Percentiles rank a stretch among this genome's conserved stretches.
Evolutionary conservation across 2,888 invertebrate species (phyloP).

Genomic region (Pyrocoelia pectoralis): DNA sequence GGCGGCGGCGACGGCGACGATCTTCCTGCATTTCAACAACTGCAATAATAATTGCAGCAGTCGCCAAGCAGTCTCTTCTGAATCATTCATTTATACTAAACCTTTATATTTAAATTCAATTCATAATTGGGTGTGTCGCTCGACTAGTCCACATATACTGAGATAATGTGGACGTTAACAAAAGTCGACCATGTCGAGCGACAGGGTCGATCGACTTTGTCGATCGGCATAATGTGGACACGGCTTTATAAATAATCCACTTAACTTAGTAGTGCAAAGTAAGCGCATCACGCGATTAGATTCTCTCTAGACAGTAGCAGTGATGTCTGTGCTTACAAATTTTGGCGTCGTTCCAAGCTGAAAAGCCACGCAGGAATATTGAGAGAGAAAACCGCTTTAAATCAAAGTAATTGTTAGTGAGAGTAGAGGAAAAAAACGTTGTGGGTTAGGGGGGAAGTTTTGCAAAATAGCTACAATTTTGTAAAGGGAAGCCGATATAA

Average conservation of each 20-base stretch:
- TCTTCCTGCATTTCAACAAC: too few species aligned
- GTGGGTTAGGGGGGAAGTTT: not conserved
- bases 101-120: too few species aligned
- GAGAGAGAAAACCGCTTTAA: constrained; percentile 28
- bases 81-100: too few species aligned
- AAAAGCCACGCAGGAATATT: constrained; percentile 34
- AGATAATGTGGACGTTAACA: too few species aligned
- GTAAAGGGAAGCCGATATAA: not conserved
- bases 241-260: constrained; percentile 35
- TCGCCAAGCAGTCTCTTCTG: too few species aligned
- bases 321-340: constrained; percentile 34
- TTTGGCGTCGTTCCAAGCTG: constrained; percentile 31
- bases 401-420: constrained; percentile 15
- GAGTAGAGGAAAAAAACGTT: constrained; percentile 18
- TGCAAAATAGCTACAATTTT: constrained; percentile 1
- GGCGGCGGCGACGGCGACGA: too few species aligned
- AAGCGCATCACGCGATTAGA: constrained; percentile 37
- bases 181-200: too few species aligned
- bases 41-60: too few species aligned
- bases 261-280: constrained; percentile 33
- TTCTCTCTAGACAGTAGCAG: constrained; percentile 27
- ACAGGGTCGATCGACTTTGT: too few species aligned
- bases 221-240: too few species aligned
- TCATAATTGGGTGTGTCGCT: too few species aligned
- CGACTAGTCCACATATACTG: too few species aligned